Evolutionary conservation across 2,113 vertebrate species (phyloP).

Genomic region (Rhineura floridana): DNA sequence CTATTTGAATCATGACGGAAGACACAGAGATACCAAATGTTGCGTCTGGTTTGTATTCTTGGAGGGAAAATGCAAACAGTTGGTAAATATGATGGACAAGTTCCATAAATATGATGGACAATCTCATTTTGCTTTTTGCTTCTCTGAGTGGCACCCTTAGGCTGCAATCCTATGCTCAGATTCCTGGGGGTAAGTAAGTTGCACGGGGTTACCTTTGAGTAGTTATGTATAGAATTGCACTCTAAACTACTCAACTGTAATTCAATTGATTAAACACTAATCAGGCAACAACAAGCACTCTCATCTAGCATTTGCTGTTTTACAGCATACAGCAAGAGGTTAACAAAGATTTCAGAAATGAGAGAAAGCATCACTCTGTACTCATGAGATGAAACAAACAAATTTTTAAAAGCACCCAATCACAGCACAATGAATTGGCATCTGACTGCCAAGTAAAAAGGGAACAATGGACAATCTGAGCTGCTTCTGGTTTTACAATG

Average conservation of each 20-base stretch:
- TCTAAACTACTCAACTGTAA: background rate
- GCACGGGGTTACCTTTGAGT: background rate
- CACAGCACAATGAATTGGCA: slow-evolving; percentile 61
- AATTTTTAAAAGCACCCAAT: slow-evolving; percentile 56
- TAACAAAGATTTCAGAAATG: slow-evolving; percentile 29
- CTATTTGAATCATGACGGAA: background rate
- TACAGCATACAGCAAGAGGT: background rate
- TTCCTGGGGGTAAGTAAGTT: background rate
- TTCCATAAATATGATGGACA: background rate
- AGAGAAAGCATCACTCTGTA: slow-evolving; percentile 47
- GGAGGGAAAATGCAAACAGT: background rate
- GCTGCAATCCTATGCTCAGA: background rate
- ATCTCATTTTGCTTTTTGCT: background rate
- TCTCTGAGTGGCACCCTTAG: background rate
- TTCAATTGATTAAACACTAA: background rate
- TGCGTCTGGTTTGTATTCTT: background rate
- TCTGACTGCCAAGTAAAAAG: slow-evolving; percentile 64
- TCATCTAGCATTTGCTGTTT: slow-evolving; percentile 6
- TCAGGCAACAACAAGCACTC: slow-evolving; percentile 4
- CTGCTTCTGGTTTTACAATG: slow-evolving; percentile 67
- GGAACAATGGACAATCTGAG: slow-evolving; percentile 70
- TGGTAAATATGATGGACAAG: background rate
- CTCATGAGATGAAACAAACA: slow-evolving; percentile 37
- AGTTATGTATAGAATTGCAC: background rate
- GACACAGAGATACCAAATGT: background rate